phyloP scores from a whole-genome alignment of 2,888 invertebrate species.

The Augiades crinisus region DNA sequence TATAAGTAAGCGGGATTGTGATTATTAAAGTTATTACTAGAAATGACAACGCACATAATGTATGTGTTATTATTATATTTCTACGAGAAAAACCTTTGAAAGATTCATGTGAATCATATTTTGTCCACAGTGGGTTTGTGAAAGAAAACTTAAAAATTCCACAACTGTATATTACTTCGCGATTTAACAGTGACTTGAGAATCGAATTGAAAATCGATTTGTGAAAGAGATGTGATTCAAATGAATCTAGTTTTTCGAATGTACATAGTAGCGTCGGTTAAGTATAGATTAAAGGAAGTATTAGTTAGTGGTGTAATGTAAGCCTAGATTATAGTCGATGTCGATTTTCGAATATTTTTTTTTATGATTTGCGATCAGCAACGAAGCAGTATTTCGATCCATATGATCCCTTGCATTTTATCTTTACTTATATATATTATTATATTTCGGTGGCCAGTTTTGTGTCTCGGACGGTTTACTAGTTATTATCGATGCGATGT shows the following conservation, averaged over 20 bases:
- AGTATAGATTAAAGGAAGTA: conserved; percentile 47
- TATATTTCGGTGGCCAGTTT: conserved; percentile 55
- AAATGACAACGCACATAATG: conserved; percentile 15
- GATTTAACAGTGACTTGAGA: neutral
- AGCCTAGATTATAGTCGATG: conserved; percentile 55
- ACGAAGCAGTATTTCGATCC: conserved; percentile 69
- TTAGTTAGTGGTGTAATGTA: conserved; percentile 65
- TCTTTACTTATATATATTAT: no score
- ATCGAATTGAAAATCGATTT: neutral
- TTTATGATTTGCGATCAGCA: conserved; percentile 68
- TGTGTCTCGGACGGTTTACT: neutral
- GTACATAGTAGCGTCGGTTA: conserved; percentile 64
- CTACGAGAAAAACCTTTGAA: neutral
- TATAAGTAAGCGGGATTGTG: conserved; percentile 16
- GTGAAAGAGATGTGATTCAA: conserved; percentile 23
- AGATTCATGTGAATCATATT: conserved; percentile 1
- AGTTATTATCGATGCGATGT: neutral
- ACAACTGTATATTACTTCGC: conserved; percentile 13
- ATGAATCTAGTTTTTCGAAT: conserved; percentile 40
- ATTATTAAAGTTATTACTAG: conserved; percentile 16
- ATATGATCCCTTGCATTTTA: conserved; percentile 31
- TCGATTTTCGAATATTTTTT: conserved; percentile 63
- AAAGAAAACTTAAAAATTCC: conserved; percentile 3
- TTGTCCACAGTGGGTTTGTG: neutral
- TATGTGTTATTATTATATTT: conserved; percentile 9